These are phyloP conservation scores for Jacana jacana DNA, from an alignment of 2,113 vertebrate genomes.

Conservation along the genomic window DNA sequence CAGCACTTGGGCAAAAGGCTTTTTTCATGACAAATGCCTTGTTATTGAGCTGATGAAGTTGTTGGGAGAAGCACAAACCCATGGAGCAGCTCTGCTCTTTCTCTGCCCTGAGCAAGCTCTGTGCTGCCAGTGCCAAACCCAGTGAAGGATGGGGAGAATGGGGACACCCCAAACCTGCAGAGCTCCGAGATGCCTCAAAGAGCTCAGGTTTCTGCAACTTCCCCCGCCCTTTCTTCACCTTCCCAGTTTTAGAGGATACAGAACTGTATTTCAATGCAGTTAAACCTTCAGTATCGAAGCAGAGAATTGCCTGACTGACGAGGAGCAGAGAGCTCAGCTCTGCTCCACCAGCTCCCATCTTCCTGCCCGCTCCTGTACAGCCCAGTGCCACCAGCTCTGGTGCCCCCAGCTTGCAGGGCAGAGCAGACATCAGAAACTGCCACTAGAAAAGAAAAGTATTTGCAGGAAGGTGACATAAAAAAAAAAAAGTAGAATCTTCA, in stretches of 20 bases:
- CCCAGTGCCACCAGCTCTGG: background rate
- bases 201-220: background rate
- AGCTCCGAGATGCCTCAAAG: accelerated
- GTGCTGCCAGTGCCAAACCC: background rate
- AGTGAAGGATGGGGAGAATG: background rate
- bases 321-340: background rate
- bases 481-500: background rate
- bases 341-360: accelerated
- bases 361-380: accelerated
- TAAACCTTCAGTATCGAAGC: background rate
- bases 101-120: background rate
- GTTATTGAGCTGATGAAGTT: accelerated
- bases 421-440: background rate
- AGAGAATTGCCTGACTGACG: background rate
- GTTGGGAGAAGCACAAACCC: background rate
- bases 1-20: background rate
- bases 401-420: background rate
- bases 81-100: background rate
- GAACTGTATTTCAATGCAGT: background rate
- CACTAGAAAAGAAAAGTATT: background rate
- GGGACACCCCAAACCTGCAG: background rate
- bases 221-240: background rate
- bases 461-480: background rate
- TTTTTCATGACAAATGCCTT: background rate
- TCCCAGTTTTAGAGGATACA: background rate